A percentile compares a stretch with the other conserved stretches of the same genome.
These are phyloP conservation scores for Drosophila arawakana DNA, from an alignment of 1,140 invertebrate species.

Conservation along the genomic window DNA sequence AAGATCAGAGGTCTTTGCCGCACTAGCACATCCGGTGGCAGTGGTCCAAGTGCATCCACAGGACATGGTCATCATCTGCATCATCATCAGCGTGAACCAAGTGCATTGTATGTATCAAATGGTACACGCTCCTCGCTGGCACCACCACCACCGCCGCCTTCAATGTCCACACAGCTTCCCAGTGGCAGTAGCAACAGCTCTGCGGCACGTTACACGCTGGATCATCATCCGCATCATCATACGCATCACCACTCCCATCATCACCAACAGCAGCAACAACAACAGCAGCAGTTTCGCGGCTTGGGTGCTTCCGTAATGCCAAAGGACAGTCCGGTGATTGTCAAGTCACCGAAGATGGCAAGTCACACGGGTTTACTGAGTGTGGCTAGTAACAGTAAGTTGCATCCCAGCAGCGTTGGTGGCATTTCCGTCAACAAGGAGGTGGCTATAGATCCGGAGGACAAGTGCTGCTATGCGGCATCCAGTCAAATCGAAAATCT, in stretches of 20 bases:
- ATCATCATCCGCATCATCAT: conserved; percentile 56
- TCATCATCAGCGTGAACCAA: conserved; percentile 72
- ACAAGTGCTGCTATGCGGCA: conserved; percentile 74
- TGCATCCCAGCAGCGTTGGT: conserved; percentile 19
- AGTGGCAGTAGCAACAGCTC: conserved; percentile 47
- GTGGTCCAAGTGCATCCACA: conserved; percentile 31
- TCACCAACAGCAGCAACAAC: conserved; percentile 53
- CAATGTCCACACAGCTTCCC: conserved; percentile 62
- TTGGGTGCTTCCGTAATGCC: conserved; percentile 80
- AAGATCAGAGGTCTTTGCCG: conserved; percentile 91
- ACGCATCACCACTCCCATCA: conserved; percentile 44
- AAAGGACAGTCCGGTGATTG: conserved; percentile 83
- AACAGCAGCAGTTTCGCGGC: conserved; percentile 74
- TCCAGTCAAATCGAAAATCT: conserved; percentile 59
- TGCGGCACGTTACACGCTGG: conserved; percentile 58
- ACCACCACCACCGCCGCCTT: conserved; percentile 51
- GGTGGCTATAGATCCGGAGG: conserved; percentile 83
- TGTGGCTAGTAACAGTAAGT: conserved; percentile 63
- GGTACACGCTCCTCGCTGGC: conserved; percentile 56
- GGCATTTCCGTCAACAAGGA: conserved; percentile 83
- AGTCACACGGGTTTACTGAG: conserved; percentile 61
- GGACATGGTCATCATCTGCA: conserved; percentile 65
- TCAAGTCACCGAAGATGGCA: conserved; percentile 79
- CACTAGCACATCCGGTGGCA: conserved; percentile 85
- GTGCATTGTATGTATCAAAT: conserved; percentile 67